phyloP scores from a whole-genome alignment of 35 echinoderm and acorn worm species.

The Strongylocentrotus purpuratus region DNA sequence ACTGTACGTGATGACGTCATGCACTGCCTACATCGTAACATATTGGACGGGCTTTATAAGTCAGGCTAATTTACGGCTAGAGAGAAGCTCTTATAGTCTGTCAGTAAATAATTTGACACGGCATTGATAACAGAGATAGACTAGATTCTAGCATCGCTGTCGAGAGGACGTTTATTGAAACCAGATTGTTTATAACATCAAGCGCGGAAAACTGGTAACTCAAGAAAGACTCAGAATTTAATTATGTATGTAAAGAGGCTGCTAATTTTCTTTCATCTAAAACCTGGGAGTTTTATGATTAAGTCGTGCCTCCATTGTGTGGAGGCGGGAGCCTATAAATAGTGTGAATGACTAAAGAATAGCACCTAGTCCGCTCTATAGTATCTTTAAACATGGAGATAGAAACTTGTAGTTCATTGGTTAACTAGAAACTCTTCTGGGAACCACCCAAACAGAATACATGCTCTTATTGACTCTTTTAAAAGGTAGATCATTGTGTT shows the following conservation, averaged over 20 bases:
- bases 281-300: not conserved
- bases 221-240: not conserved
- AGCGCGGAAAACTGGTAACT: not conserved
- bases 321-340: too few species aligned
- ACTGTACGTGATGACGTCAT: not conserved
- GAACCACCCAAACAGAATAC: too few species aligned
- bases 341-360: too few species aligned
- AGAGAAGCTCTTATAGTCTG: slow-evolving; percentile 7
- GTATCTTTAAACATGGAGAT: too few species aligned
- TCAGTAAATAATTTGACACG: slow-evolving; percentile 46
- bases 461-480: too few species aligned
- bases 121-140: slow-evolving; percentile 35
- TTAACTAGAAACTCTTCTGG: too few species aligned
- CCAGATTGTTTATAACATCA: not conserved
- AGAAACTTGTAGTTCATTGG: too few species aligned
- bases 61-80: slow-evolving; percentile 13
- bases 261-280: not conserved
- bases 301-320: not conserved
- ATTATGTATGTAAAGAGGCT: not conserved
- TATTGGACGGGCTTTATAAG: slow-evolving; percentile 32
- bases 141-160: not conserved
- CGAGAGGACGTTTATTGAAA: not conserved
- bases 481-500: too few species aligned
- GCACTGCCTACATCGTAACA: not conserved
- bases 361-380: too few species aligned